Evolutionary conservation across 2,888 invertebrate genomes (phyloP).

Genomic region (Boloria selene): DNA sequence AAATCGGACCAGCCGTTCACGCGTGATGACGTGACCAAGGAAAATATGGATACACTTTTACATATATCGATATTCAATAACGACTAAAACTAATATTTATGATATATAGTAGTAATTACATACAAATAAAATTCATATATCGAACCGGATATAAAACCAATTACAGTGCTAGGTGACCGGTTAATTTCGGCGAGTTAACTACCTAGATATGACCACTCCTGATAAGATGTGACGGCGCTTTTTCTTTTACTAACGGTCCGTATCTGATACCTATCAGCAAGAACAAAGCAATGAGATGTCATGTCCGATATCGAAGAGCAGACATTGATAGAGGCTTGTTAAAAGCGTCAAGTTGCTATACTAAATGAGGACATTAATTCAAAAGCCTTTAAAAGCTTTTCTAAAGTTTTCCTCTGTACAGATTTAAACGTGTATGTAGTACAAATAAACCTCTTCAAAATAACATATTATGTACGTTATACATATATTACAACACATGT

Average conservation of each 20-base stretch:
- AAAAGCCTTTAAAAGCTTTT: conserved; percentile 20
- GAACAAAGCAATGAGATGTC: conserved; percentile 52
- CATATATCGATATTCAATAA: no score
- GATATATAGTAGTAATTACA: not conserved
- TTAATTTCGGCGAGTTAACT: conserved; percentile 44
- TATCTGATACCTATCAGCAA: conserved; percentile 45
- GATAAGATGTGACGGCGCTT: conserved; percentile 48
- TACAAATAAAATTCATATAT: not conserved
- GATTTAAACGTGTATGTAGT: not conserved
- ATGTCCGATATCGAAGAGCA: conserved; percentile 44
- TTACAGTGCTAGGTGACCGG: conserved; percentile 50
- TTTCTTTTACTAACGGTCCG: conserved; percentile 50
- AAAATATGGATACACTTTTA: no score
- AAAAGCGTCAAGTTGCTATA: not conserved
- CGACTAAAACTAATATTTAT: no score
- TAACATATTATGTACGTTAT: no score
- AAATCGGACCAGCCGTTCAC: no score
- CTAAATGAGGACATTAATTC: not conserved
- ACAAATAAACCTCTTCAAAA: no score
- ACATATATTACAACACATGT: no score
- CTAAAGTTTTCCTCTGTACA: not conserved
- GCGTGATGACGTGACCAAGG: no score
- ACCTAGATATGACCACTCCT: conserved; percentile 36
- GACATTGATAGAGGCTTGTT: conserved; percentile 20
- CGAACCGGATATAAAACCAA: conserved; percentile 46